Evolutionary conservation across 2,888 invertebrate species (phyloP).

Genomic region (Conus canariensis): DNA sequence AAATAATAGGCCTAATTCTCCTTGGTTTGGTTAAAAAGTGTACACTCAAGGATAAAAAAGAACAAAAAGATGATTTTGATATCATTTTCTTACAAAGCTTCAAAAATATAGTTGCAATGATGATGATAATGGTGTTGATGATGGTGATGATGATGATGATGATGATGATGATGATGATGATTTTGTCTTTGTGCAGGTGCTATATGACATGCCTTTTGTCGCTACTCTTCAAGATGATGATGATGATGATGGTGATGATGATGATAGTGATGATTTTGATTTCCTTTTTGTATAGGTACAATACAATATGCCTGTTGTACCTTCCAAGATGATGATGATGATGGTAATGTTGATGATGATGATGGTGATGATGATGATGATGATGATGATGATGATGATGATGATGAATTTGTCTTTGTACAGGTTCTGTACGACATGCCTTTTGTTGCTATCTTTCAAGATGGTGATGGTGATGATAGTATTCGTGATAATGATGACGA

Average conservation of each 20-base stretch:
- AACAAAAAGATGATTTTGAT: too few species aligned
- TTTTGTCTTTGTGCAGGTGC: too few species aligned
- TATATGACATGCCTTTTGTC: too few species aligned
- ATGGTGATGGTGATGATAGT: neutral
- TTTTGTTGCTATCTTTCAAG: too few species aligned
- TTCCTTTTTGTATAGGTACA: neutral
- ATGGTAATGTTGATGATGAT: neutral
- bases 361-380: neutral
- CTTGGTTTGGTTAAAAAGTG: too few species aligned
- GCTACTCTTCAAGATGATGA: neutral
- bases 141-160: neutral
- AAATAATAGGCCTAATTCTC: too few species aligned
- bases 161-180: constrained; percentile 13
- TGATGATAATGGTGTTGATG: neutral
- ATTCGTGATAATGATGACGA: neutral
- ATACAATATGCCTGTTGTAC: neutral
- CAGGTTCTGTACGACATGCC: too few species aligned
- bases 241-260: constrained; percentile 12
- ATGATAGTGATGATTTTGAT: neutral
- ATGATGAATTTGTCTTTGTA: neutral
- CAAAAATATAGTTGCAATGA: neutral
- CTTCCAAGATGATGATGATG: neutral
- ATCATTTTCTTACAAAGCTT: too few species aligned
- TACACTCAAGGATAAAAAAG: too few species aligned
- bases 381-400: neutral